These are phyloP conservation scores for Drosophila melanogaster DNA, from an alignment of 1,140 invertebrate species.

Conservation along the genomic window DNA sequence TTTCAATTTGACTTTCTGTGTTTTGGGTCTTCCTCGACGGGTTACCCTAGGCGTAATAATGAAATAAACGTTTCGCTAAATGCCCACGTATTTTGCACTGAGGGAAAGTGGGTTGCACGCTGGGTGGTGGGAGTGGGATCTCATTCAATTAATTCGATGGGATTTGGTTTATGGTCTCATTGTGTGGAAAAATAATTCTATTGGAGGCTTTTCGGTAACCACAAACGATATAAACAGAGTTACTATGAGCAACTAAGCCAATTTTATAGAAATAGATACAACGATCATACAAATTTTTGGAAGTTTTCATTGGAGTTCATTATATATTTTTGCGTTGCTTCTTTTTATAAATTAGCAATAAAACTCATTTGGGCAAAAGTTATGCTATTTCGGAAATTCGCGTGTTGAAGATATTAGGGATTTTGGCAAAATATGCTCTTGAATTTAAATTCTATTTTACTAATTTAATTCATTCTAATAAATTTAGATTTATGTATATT, in stretches of 20 bases:
- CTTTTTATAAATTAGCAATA: too few relatives aligned
- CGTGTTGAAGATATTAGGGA: too few relatives aligned
- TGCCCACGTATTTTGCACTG: slow-evolving; percentile 71
- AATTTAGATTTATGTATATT: too few relatives aligned
- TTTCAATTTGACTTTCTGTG: slow-evolving; percentile 75
- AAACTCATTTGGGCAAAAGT: too few relatives aligned
- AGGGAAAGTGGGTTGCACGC: slow-evolving; percentile 4
- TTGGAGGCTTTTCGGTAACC: neutral
- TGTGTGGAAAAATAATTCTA: slow-evolving; percentile 5
- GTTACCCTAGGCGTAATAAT: slow-evolving; percentile 76
- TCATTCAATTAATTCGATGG: slow-evolving; percentile 73
- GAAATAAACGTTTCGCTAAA: slow-evolving; percentile 84
- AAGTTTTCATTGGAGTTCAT: too few relatives aligned
- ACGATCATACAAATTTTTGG: too few relatives aligned
- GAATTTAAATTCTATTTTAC: too few relatives aligned
- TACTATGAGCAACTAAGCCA: neutral
- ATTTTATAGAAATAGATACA: neutral
- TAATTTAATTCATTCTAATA: too few relatives aligned
- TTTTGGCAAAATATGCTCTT: too few relatives aligned
- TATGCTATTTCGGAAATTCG: too few relatives aligned
- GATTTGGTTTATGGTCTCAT: slow-evolving; percentile 32
- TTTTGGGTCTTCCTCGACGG: slow-evolving; percentile 18
- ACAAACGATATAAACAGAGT: slow-evolving; percentile 7
- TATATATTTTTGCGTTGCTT: too few relatives aligned
- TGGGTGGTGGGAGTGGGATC: slow-evolving; percentile 4